Evolutionary conservation across 1,140 invertebrate genomes (phyloP), one percentile per base, ranked within the genome.

Genomic region (Delia radicum): DNA sequence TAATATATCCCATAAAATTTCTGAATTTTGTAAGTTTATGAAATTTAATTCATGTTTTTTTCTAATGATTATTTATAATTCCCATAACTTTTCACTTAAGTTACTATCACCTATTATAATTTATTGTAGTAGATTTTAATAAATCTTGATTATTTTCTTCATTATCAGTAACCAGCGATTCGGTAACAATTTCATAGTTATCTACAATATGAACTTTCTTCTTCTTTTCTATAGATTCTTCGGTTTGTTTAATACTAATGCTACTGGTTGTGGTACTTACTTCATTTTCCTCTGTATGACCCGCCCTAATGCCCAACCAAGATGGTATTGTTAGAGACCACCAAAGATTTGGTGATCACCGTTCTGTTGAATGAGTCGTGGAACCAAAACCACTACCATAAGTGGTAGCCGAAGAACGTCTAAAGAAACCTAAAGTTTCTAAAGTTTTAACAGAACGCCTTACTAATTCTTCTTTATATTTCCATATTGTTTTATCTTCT

Each of bases 401-500:
- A 8, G 37, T 80, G 77, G 79, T 78, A 46, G 77, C 62, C 15
- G 72, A 13, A 10, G 71, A 79, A 15, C 81, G 81, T 21, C 80
- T 78, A 77, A 95, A 94, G 86, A 94, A 96, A 13, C 92, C 94
- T 13, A 96, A 88, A 24, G 88, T 90, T 42, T 89, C 90, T 26
- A 96, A 87, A 2, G 93, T 93, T 27, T 89, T 89, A 13, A 92
- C 92, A 0, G 93, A 92, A 76, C 92, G 87, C 2, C 89, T 83
- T 65, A 95, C 89, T 1, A 96, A 88, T 73, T 91, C 88, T 13
- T 94, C 92, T 82, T 93, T 94, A 87, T 93, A 96, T 78, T 92
- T 91, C 95, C 95, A 97, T 74, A 97, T 94, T 29, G 93, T 94
- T 2, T 93, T 93, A 82, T 98, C 96, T 80, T 94, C 89, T 18